Evolutionary conservation across 1,140 invertebrate genomes (phyloP), one percentile per base, ranked within the genome.

Genomic region (Eurosta solidaginis): DNA sequence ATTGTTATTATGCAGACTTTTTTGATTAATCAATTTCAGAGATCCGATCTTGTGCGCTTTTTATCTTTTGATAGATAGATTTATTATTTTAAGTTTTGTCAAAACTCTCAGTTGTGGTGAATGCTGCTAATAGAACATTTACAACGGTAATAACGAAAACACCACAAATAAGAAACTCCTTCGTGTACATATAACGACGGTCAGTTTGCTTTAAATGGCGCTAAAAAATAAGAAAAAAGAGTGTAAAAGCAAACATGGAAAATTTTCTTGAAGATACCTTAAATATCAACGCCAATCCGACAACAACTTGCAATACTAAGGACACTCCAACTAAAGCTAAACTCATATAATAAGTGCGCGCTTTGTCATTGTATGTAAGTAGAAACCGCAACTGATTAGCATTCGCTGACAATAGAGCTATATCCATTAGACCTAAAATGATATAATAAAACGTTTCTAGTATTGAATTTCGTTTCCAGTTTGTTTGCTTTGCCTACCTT

Each of bases 321-420:
- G 92, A 92, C 73, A 90, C 81, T 29, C 88, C 79, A 45, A 93
- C 92, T 29, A 93, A 81, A 10, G 83, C 83, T 9, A 92, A 78
- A 80, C 89, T 90, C 20, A 91, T 82, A 78, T 89, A 89, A 78
- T 89, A 92, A 0, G 90, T 91, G 2, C 88, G 85, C 29, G 90
- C 89, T 22, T 89, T 82, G n/a, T 88, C 83, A 79, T 90, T 91
- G 80, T 90, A 92, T 78, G 90, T 90, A 7, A 92, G 88, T 42
- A 90, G 76, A 81, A 94, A 94, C 44, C 94, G 91, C 17, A 95
- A 87, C 80, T 95, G 94, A 82, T 94, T 94, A 0, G 94, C 93
- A 83, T 96, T 93, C 0, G 92, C 92, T 0, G 92, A 92, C 25
- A 94, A 89, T 1, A 94, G 84, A 0, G 93, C 92, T n/a, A 94